phyloP scores from a whole-genome alignment of 2,797 vertebrate genomes.

The Psittacula derbiana region DNA sequence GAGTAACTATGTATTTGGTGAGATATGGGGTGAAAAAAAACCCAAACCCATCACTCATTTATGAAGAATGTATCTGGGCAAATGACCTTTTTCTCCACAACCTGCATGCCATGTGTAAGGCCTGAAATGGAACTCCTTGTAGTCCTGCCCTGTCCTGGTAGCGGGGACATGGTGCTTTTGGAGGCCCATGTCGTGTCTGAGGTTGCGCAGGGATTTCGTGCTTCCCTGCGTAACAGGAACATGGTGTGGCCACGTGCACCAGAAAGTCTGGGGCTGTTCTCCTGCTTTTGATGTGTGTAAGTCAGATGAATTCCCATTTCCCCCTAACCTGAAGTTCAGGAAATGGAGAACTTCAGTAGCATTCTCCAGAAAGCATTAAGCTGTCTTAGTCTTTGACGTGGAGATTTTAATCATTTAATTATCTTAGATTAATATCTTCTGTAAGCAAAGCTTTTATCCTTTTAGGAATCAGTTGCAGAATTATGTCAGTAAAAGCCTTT shows the following conservation, averaged over 20 bases:
- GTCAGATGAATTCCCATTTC: not conserved
- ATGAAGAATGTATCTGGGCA: not conserved
- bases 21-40: not conserved
- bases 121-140: rapidly evolving
- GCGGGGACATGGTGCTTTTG: not conserved
- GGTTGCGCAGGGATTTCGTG: not conserved
- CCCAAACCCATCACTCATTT: not conserved
- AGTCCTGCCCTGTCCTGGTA: rapidly evolving
- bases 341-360: constrained; percentile 12
- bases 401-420: constrained; percentile 54
- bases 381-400: constrained; percentile 18
- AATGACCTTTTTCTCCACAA: not conserved
- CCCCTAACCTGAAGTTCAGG: constrained; percentile 48
- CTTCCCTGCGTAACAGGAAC: constrained; percentile 1
- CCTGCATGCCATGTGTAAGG: rapidly evolving
- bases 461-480: constrained; percentile 13
- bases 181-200: not conserved
- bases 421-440: constrained; percentile 37
- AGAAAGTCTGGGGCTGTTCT: not conserved
- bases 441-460: constrained; percentile 20
- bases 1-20: not conserved
- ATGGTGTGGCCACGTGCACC: not conserved
- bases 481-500: not conserved
- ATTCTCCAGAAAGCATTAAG: constrained; percentile 28
- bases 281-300: not conserved